These are phyloP conservation scores for Lateolabrax maculatus DNA, from an alignment of 2,797 vertebrate species.

Conservation along the genomic window DNA sequence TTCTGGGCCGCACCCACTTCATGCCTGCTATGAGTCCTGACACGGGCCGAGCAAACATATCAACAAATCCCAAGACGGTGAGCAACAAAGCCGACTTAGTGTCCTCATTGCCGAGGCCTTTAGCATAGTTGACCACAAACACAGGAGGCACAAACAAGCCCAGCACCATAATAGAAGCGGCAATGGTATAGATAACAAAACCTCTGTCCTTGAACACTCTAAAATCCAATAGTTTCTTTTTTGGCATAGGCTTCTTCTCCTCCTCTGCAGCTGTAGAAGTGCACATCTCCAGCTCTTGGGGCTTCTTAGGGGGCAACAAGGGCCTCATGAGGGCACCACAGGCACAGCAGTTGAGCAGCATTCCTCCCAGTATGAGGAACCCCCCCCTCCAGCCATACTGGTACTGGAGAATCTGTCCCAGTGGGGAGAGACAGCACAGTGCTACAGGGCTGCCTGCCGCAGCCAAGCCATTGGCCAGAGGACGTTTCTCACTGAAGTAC, in stretches of 20 bases:
- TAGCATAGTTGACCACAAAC: constrained; percentile 95
- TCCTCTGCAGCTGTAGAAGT: not conserved
- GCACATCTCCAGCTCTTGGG: constrained; percentile 33
- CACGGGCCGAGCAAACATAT: constrained; percentile 93
- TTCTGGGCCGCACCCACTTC: constrained; percentile 89
- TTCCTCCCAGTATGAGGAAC: constrained; percentile 93
- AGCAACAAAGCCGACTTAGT: constrained; percentile 92
- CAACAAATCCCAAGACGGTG: constrained; percentile 92
- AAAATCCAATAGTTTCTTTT: constrained; percentile 90
- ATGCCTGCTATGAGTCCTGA: constrained; percentile 90
- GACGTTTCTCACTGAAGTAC: constrained; percentile 93
- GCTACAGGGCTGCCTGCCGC: constrained; percentile 95
- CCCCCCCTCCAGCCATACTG: constrained; percentile 93
- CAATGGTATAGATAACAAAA: constrained; percentile 91
- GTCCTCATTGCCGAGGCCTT: constrained; percentile 88
- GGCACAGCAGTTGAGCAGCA: constrained; percentile 95
- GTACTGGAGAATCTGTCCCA: constrained; percentile 91
- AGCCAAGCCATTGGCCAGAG: constrained; percentile 93
- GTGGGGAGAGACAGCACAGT: constrained; percentile 91
- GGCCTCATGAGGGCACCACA: constrained; percentile 95
- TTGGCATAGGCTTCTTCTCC: constrained; percentile 26
- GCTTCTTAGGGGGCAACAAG: constrained; percentile 78
- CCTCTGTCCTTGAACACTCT: constrained; percentile 91
- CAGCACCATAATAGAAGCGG: constrained; percentile 94
- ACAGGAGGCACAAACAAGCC: constrained; percentile 96